Evolutionary conservation across 1,140 invertebrate species (phyloP).

Genomic region (Drosophila chauvacae): DNA sequence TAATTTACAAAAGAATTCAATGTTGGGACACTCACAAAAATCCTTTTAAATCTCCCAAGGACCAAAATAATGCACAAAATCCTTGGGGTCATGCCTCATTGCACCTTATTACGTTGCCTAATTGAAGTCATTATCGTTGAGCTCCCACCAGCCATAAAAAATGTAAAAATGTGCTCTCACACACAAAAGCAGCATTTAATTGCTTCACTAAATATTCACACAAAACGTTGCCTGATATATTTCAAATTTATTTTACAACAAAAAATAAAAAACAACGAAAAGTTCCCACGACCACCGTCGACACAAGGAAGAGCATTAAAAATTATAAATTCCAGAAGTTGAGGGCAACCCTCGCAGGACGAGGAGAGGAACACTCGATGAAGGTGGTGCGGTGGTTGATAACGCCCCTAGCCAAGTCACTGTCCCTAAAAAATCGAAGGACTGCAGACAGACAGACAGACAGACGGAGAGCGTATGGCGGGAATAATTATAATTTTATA

Average conservation of each 20-base stretch:
- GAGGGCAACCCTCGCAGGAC: conserved; percentile 62
- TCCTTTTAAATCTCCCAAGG: conserved; percentile 7
- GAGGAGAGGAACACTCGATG: conserved; percentile 21
- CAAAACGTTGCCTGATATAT: conserved; percentile 47
- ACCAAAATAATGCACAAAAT: not conserved
- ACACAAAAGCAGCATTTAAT: conserved; percentile 29
- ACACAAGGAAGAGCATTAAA: conserved; percentile 52
- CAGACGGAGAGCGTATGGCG: conserved; percentile 48
- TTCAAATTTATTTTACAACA: conserved; percentile 35
- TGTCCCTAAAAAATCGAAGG: conserved; percentile 19
- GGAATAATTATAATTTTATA: conserved; percentile 81
- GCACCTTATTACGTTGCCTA: conserved; percentile 42
- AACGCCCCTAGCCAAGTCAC: conserved; percentile 16
- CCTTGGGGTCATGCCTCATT: conserved; percentile 27
- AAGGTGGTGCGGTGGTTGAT: conserved; percentile 62
- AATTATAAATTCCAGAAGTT: conserved; percentile 71
- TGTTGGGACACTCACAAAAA: not conserved
- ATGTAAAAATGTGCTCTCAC: conserved; percentile 4
- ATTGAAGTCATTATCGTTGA: conserved; percentile 45
- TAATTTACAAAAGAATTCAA: not conserved
- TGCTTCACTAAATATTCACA: conserved; percentile 58
- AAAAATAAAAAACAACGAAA: conserved; percentile 31
- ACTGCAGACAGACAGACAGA: conserved; percentile 31
- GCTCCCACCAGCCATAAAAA: conserved; percentile 47
- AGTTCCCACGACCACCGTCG: conserved; percentile 70